Conservation (phyloP, 2,113 vertebrate species). For the Haemorhous mexicanus region DNA sequence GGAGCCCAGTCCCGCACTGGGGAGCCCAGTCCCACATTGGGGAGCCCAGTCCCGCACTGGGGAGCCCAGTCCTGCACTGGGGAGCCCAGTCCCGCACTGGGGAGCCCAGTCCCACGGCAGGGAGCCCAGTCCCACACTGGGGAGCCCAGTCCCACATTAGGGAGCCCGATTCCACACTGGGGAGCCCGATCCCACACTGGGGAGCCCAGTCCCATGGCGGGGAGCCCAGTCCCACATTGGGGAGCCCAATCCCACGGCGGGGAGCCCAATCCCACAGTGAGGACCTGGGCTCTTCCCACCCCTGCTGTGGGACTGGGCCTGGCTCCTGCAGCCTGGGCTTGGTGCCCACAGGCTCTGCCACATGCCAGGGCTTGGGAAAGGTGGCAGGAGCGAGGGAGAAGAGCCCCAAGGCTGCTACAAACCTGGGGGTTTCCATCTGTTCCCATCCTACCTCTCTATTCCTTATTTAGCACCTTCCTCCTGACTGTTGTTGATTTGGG, state of each 20-base stretch:
- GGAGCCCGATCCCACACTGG: background rate
- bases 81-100: too few relatives aligned
- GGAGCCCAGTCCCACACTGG: too few relatives aligned
- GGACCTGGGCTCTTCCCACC: background rate
- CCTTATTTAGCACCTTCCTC: background rate
- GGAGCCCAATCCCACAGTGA: background rate
- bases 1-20: background rate
- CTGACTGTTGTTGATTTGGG: background rate
- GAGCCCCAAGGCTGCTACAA: background rate
- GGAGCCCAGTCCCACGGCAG: background rate
- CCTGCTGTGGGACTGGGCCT: background rate
- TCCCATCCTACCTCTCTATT: background rate
- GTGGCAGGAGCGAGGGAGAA: rapidly evolving
- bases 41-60: too few relatives aligned
- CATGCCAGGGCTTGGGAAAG: background rate
- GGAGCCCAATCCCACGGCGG: background rate
- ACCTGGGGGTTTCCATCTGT: background rate
- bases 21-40: too few relatives aligned
- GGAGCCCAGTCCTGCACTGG: too few relatives aligned
- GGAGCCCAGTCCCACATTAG: background rate
- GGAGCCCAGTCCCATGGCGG: background rate
- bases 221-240: background rate
- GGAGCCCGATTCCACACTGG: too few relatives aligned
- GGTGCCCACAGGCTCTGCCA: background rate
- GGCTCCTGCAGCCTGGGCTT: background rate